These are phyloP conservation scores for Cheilosia urbana DNA, from an alignment of 2,888 invertebrate genomes.

Conservation along the genomic window DNA sequence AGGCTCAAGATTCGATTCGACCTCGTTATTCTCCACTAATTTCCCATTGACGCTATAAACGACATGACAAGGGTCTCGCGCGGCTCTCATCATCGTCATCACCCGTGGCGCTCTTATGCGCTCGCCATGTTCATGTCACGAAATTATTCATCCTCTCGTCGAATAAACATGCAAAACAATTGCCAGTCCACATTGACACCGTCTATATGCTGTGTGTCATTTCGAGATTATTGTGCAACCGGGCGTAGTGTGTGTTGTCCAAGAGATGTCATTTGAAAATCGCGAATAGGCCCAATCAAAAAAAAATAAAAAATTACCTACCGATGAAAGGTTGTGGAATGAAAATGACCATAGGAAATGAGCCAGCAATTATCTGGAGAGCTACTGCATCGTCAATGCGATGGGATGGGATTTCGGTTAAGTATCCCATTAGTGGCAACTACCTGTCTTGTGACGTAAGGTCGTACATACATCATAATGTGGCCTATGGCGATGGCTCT, in stretches of 20 bases:
- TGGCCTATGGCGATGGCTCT: constrained; percentile 49
- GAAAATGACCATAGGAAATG: constrained; percentile 61
- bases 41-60: constrained; percentile 29
- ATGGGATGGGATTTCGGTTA: constrained; percentile 60
- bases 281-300: constrained; percentile 11
- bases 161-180: constrained; percentile 58
- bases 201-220: constrained; percentile 38
- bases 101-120: constrained; percentile 33
- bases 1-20: constrained; percentile 53
- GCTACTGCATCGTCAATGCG: constrained; percentile 51
- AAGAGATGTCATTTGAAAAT: constrained; percentile 42
- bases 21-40: constrained; percentile 50
- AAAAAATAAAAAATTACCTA: constrained; percentile 38
- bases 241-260: constrained; percentile 17
- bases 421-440: constrained; percentile 62
- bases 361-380: constrained; percentile 51
- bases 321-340: constrained; percentile 24
- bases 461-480: constrained; percentile 47
- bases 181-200: constrained; percentile 62
- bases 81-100: constrained; percentile 25
- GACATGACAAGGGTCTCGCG: constrained; percentile 47
- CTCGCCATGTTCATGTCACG: constrained; percentile 62
- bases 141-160: constrained; percentile 57
- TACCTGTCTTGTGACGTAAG: constrained; percentile 67
- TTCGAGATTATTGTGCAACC: constrained; percentile 45